Evolutionary conservation across 2,888 invertebrate species (phyloP).

Genomic region (Tenthredo notha): DNA sequence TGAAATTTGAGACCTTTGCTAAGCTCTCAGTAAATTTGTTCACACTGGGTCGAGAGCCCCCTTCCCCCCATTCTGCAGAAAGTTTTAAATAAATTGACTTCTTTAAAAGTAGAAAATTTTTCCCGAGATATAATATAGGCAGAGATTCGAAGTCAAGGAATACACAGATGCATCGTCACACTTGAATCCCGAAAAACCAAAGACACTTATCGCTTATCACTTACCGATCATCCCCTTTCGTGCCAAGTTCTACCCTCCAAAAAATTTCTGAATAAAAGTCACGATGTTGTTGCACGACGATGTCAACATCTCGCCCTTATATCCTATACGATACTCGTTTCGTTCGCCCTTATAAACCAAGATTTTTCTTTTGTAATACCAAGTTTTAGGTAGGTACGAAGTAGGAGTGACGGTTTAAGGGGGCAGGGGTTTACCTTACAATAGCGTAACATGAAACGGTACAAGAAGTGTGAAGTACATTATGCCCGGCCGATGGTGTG

Average conservation of each 20-base stretch:
- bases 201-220: not conserved
- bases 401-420: constrained; percentile 19
- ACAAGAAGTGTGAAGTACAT: constrained; percentile 68
- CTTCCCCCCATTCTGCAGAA: not conserved
- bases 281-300: not conserved
- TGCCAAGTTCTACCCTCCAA: not conserved
- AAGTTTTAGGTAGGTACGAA: constrained; percentile 63
- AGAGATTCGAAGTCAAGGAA: not conserved
- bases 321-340: not conserved
- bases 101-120: not conserved
- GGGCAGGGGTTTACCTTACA: constrained; percentile 64
- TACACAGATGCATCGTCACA: not conserved
- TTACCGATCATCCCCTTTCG: not conserved
- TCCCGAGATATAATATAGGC: not conserved
- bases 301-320: constrained; percentile 20
- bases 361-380: constrained; percentile 71
- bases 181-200: not conserved
- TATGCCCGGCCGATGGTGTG: constrained; percentile 62
- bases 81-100: not conserved
- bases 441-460: constrained; percentile 71
- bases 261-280: constrained; percentile 31
- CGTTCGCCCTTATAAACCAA: constrained; percentile 27
- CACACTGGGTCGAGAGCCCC: not conserved
- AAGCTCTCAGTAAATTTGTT: constrained; percentile 39
- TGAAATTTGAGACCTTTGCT: constrained; percentile 30